Percentiles rank a stretch among this genome's conserved stretches.
phyloP scores from a whole-genome alignment of 2,888 invertebrate species.

The Tethea ocularis region DNA sequence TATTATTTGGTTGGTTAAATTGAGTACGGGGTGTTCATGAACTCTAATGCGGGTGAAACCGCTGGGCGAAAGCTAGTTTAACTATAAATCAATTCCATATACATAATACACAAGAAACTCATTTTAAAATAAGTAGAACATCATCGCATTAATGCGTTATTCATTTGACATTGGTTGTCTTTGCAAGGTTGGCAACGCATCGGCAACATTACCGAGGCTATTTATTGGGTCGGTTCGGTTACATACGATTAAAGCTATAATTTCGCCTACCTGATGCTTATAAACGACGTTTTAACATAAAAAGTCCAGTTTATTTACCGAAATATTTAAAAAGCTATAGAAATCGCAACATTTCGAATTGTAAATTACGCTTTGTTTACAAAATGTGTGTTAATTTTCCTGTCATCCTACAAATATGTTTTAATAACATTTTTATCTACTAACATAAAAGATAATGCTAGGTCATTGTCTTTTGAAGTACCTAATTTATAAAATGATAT shows the following conservation, averaged over 20 bases:
- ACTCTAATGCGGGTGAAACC: too few relatives aligned
- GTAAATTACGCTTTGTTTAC: constrained; percentile 9
- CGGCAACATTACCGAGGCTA: neutral
- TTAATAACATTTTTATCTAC: neutral
- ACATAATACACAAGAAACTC: neutral
- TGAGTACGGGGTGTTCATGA: too few relatives aligned
- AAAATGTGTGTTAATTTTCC: neutral
- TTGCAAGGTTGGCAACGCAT: neutral
- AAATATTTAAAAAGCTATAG: neutral
- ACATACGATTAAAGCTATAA: neutral
- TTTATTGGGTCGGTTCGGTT: constrained; percentile 4
- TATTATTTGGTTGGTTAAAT: too few relatives aligned
- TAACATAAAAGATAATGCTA: neutral
- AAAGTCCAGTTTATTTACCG: neutral
- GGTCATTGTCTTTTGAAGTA: neutral
- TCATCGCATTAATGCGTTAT: neutral
- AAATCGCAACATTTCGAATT: neutral
- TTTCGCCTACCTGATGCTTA: neutral
- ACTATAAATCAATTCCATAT: neutral
- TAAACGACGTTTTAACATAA: neutral
- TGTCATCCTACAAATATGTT: neutral
- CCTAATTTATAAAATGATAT: neutral
- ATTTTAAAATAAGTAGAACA: neutral
- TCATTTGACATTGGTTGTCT: neutral
- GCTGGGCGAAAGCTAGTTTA: too few relatives aligned